These are phyloP conservation scores for Lophotis ruficrista DNA, from an alignment of 2,113 vertebrate genomes.

Conservation along the genomic window DNA sequence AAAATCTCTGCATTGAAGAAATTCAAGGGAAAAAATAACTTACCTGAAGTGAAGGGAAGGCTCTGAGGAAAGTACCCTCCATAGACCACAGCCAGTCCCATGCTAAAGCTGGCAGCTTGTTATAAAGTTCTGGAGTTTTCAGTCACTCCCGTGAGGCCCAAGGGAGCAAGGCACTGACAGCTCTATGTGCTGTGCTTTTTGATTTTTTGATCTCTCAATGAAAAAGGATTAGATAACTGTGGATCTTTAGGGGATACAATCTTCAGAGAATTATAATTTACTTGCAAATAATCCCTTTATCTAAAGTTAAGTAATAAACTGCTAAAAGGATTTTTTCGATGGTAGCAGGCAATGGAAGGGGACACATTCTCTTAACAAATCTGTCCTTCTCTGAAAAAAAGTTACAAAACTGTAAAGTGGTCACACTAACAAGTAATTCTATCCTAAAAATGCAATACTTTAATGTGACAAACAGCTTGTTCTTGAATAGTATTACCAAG, in stretches of 20 bases:
- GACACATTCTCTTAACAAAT: neutral
- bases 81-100: neutral
- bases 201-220: conserved; percentile 31
- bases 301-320: conserved; percentile 36
- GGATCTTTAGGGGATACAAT: conserved; percentile 49
- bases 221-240: conserved; percentile 42
- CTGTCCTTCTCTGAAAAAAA: conserved; percentile 1
- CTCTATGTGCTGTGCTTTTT: neutral
- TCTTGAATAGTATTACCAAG: neutral
- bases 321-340: neutral
- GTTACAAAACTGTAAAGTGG: neutral
- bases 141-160: neutral
- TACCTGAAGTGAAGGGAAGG: neutral
- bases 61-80: neutral
- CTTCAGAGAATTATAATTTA: conserved; percentile 42
- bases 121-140: neutral
- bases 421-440: neutral
- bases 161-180: neutral
- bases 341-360: neutral
- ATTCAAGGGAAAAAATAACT: neutral
- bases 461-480: neutral
- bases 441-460: neutral
- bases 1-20: neutral
- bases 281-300: conserved; percentile 53
- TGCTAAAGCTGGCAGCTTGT: neutral